Evolutionary conservation across 2,797 vertebrate genomes (phyloP), one percentile per base, ranked within the genome.

Genomic region (Enteromius treurensis): DNA sequence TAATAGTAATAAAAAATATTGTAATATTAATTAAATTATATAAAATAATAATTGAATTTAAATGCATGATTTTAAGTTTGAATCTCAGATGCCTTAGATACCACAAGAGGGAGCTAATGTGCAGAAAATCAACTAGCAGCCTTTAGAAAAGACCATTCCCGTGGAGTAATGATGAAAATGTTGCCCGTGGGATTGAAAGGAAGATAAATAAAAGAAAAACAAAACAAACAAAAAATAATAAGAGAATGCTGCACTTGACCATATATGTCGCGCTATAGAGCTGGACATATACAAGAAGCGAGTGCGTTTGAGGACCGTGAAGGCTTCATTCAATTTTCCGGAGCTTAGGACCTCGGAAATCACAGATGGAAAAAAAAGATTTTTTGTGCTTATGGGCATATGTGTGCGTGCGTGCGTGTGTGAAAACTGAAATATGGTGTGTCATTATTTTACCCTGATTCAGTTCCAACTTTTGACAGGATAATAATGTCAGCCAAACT

Each of bases 401-500:
- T 82, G 80, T 65, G 74, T 64, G 19, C 23, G 67, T 77, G 81
- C 21, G 1, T 26, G 26, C 26, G 29, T 67, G n/a, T 55, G 51
- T 80, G 65, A 53, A 70, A 85, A 42, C 23, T 68, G 69, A 87
- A 84, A 81, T 81, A 87, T 81, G 75, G 79, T 81, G 47, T 62
- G 80, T 84, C 68, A 73, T 84, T 77, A 77, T 74, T 70, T 60
- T 85, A 62, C 14, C 37, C 76, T 79, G 80, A 83, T 83, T 86
- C 77, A 47, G 60, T 82, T 86, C 85, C 81, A 86, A 79, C 53
- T 78, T 78, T 78, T 78, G 65, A 83, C 74, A 78, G 75, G 67
- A 83, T 78, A 78, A 83, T 78, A 83, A 83, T 83, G 82, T 83
- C 82, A 83, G 82, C 82, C 82, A 83, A 83, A 49, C 75, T 78